Conservation (phyloP, 2,797 vertebrate species). For the Leptoclinus maculatus region DNA sequence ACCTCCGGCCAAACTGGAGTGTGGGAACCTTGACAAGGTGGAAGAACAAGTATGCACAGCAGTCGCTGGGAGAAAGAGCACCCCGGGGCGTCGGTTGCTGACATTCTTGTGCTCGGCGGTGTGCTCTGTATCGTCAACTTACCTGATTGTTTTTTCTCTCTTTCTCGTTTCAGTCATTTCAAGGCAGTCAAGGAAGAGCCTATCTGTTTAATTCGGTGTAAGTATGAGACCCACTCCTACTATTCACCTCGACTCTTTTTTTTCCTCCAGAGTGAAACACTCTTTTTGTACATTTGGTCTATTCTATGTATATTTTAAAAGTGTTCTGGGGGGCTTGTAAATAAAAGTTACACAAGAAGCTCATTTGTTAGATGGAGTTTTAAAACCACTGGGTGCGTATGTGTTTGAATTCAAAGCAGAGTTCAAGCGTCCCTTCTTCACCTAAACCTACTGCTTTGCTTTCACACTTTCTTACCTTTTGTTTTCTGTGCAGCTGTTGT, state of each 20-base stretch:
- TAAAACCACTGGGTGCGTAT: neutral
- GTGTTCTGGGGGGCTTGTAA: neutral
- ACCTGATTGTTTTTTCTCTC: conserved; percentile 27
- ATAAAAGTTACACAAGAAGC: neutral
- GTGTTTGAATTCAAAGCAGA: neutral
- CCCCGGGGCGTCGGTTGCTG: conserved; percentile 32
- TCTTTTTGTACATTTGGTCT: neutral
- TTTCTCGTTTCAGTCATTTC: conserved; percentile 91
- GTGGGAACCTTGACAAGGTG: conserved; percentile 50
- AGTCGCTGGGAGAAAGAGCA: conserved; percentile 25
- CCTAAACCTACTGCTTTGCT: neutral
- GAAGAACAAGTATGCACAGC: conserved; percentile 43
- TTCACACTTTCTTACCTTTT: neutral
- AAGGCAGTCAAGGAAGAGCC: conserved; percentile 97
- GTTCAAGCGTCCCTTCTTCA: neutral
- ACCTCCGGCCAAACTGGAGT: conserved; percentile 43
- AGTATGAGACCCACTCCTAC: conserved; percentile 77
- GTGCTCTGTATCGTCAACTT: conserved; percentile 32
- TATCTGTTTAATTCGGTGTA: conserved; percentile 99
- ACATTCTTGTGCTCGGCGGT: conserved; percentile 36
- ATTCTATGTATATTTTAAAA: neutral
- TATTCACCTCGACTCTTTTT: neutral
- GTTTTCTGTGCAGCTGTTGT: conserved; percentile 15
- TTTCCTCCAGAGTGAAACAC: neutral
- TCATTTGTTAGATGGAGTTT: neutral